phyloP scores from a whole-genome alignment of 2,113 vertebrate genomes.

The Callospermophilus lateralis region DNA sequence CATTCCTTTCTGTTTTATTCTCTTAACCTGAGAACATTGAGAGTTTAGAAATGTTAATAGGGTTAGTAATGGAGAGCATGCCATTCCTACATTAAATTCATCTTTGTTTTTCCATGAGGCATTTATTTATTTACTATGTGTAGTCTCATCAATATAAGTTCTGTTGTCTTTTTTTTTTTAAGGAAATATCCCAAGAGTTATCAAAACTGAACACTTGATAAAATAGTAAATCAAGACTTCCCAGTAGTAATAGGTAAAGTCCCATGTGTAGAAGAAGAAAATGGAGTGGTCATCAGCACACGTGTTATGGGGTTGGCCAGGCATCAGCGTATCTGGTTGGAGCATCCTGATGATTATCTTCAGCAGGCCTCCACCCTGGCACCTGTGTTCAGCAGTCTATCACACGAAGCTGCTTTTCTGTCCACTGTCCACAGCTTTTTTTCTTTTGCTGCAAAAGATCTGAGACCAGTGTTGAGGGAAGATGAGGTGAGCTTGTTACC shows the following conservation, averaged over 20 bases:
- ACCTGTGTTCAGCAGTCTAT: not conserved
- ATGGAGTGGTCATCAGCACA: not conserved
- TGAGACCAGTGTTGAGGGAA: not conserved
- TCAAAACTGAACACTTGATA: not conserved
- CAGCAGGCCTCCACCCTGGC: not conserved
- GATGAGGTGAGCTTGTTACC: not conserved
- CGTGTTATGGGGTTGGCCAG: not conserved
- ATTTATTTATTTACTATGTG: not conserved
- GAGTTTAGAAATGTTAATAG: not conserved
- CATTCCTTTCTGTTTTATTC: not conserved
- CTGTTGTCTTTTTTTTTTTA: not conserved
- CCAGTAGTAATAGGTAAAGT: not conserved
- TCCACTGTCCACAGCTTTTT: not conserved
- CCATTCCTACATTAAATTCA: not conserved
- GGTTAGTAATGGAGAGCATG: not conserved
- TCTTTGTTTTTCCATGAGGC: fast-evolving
- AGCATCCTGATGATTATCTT: not conserved
- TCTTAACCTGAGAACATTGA: slow-evolving; percentile 13
- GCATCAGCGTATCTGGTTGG: not conserved
- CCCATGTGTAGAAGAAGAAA: slow-evolving; percentile 48
- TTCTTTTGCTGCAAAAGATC: not conserved
- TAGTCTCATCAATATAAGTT: not conserved
- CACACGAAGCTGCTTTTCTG: not conserved
- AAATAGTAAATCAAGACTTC: slow-evolving; percentile 61
- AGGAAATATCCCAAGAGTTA: not conserved